Base-by-base conservation (phyloP, 1,140 invertebrate species). In the Ostrea denselamellosa region DNA sequence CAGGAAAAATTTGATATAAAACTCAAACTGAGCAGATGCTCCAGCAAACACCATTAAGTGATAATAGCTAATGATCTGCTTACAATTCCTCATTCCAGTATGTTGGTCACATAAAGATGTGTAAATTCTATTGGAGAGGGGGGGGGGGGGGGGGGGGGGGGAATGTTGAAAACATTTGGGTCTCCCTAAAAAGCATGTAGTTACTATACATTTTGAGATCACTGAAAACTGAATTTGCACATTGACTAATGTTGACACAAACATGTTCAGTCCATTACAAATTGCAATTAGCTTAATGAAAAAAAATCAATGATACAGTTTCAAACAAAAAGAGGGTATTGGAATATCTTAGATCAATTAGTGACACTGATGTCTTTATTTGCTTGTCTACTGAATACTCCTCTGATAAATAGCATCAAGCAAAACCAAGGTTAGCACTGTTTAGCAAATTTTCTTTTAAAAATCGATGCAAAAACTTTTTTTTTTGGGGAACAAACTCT, bases 191-290 rank as follows among this genome's bases (percentile, higher is more conserved):
- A 77, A 77, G 68, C 68, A 25, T 14, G 28, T 14, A 77, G 68
- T 77, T 77, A 22, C 28, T 77, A 22, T 77, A 77, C 68, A 77
- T 28, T 14, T 25, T 77, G 68, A 77, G 68, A 77, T 77, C 68
- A 77, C 68, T 0, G 68, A 77, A 77, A 77, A 77, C 68, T 77
- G 68, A 77, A 34, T 77, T 25, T 28, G 28, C 25, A 28, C 9
- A 12, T 2, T 34, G 14, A 62, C 17, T 12, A 28, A 77, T 77
- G 68, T 77, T 77, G 22, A 77, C 68, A 77, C 68, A 77, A 77
- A 77, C 68, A 77, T 34, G 14, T 77, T 77, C 68, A 77, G 68
- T 77, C 68, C 68, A 77, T 77, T 77, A 77, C 68, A 77, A 77
- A 77, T 77, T 77, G 68, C 68, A 77, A 77, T 77, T 77, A 77